A percentile compares a stretch with the other conserved stretches of the same genome.
Evolutionary conservation across 2,797 vertebrate species (phyloP).

Genomic region (Xenops minutus): DNA sequence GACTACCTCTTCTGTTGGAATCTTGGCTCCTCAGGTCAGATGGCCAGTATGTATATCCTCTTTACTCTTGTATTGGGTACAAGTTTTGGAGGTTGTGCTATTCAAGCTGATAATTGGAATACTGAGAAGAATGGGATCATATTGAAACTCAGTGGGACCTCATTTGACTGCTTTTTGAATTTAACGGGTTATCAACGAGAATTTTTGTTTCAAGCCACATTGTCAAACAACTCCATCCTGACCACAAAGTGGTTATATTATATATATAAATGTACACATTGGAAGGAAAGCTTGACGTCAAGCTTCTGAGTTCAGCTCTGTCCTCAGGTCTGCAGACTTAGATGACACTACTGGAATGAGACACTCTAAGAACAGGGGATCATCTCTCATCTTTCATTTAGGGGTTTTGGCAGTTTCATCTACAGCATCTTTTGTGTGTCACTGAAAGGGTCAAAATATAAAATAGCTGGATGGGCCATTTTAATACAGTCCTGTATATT

Average conservation of each 20-base stretch:
- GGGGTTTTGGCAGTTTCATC: background rate
- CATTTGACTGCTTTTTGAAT: background rate
- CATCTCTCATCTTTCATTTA: background rate
- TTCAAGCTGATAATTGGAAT: background rate
- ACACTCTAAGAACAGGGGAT: background rate
- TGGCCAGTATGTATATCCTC: accelerated
- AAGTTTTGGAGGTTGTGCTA: background rate
- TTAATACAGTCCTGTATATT: background rate
- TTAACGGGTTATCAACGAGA: background rate
- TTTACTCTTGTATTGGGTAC: background rate
- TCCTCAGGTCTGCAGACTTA: background rate
- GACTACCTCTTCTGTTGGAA: background rate
- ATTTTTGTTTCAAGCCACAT: background rate
- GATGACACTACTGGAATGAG: background rate
- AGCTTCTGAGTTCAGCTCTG: background rate
- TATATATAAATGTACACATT: accelerated
- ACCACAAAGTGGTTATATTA: accelerated
- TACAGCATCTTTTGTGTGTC: too few relatives aligned
- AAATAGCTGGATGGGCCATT: background rate
- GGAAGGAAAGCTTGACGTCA: background rate
- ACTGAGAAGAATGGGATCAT: background rate
- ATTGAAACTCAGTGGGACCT: background rate
- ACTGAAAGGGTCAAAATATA: background rate
- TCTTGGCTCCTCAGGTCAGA: background rate
- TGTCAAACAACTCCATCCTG: background rate